A percentile compares a stretch with the other conserved stretches of the same genome.
phyloP scores from a whole-genome alignment of 2,888 invertebrate genomes.

The Stenoptilia bipunctidactyla region DNA sequence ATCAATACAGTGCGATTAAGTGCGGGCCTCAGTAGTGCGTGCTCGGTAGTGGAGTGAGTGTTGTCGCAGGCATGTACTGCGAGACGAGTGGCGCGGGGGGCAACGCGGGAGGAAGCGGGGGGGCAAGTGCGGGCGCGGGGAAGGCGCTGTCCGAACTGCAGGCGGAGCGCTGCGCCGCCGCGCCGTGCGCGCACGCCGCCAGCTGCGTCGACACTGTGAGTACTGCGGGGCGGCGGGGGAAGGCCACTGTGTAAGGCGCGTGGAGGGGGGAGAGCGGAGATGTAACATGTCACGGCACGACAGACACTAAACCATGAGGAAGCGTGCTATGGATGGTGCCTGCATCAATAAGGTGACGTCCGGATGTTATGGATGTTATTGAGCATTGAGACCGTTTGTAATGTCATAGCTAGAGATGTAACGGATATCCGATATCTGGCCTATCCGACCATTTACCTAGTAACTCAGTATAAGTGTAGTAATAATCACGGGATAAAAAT shows the following conservation, averaged over 20 bases:
- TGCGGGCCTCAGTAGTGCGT: conserved; percentile 1
- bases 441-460: too few species aligned
- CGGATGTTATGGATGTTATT: too few species aligned
- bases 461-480: too few species aligned
- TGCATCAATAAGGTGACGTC: too few species aligned
- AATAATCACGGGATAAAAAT: too few species aligned
- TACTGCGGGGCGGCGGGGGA: conserved; percentile 85
- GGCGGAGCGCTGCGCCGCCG: conserved; percentile 57
- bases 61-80: conserved; percentile 60
- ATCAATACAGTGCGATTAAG: too few species aligned
- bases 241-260: conserved; percentile 68
- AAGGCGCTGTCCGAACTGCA: conserved; percentile 50
- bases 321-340: too few species aligned
- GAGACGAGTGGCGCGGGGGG: conserved; percentile 45
- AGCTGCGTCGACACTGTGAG: conserved; percentile 76
- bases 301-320: too few species aligned
- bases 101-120: conserved; percentile 28
- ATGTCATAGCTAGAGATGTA: too few species aligned
- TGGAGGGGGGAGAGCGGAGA: neutral
- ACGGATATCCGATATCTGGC: too few species aligned
- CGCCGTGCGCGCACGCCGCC: conserved; percentile 73
- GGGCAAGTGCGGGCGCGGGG: conserved; percentile 34
- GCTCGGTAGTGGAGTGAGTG: conserved; percentile 5
- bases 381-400: too few species aligned
- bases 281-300: too few species aligned